Evolutionary conservation across 2,797 vertebrate species (phyloP).

Genomic region (Anableps anableps): DNA sequence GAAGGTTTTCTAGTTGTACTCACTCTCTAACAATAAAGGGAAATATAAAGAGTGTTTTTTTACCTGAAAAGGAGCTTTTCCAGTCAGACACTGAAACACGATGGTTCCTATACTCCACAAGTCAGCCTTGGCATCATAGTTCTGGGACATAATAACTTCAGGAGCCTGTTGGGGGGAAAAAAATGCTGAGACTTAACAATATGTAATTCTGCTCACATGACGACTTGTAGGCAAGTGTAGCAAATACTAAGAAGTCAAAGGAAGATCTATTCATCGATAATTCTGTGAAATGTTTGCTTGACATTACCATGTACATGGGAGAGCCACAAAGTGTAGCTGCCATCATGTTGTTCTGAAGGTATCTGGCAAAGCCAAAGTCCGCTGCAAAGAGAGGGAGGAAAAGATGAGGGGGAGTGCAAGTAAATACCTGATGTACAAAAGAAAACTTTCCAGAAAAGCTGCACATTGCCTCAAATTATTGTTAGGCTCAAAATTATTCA

Average conservation of each 20-base stretch:
- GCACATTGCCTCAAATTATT: neutral
- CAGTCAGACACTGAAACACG: constrained; percentile 96
- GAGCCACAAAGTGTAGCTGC: constrained; percentile 97
- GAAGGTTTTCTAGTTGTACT: neutral
- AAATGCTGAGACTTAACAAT: neutral
- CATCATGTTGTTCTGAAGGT: constrained; percentile 99
- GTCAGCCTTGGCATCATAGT: constrained; percentile 97
- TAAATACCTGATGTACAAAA: neutral
- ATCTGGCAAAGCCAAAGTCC: constrained; percentile 96
- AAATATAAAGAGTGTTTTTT: constrained; percentile 10
- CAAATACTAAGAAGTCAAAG: neutral
- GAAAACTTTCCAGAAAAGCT: neutral
- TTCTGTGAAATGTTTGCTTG: neutral
- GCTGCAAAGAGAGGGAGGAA: constrained; percentile 75
- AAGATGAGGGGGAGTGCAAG: neutral
- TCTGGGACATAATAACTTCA: constrained; percentile 99
- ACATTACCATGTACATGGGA: constrained; percentile 97
- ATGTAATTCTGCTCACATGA: neutral
- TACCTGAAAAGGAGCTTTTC: constrained; percentile 98
- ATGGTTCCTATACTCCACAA: constrained; percentile 99
- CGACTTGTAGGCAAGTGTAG: neutral
- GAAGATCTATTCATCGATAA: neutral
- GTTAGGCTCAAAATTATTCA: neutral
- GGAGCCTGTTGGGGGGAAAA: constrained; percentile 84
- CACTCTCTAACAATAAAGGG: neutral